phyloP scores from a whole-genome alignment of 2,888 invertebrate species.

The Lissocephala sabroskyi region DNA sequence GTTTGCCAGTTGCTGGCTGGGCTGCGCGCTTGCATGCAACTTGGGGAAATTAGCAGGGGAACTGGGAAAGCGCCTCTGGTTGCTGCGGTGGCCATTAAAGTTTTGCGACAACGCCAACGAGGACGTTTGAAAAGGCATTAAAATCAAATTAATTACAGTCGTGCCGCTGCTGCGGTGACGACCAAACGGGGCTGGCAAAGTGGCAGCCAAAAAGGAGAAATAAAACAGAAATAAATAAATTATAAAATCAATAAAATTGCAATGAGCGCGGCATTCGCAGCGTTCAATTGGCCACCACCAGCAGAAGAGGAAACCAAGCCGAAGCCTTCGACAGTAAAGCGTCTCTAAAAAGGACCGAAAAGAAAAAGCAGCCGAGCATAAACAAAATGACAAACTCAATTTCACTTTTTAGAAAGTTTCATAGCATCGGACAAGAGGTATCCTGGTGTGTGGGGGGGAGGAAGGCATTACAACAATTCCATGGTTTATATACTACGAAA shows the following conservation, averaged over 20 bases:
- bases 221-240: slow-evolving; percentile 51
- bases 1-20: slow-evolving; percentile 6
- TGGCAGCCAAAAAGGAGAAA: slow-evolving; percentile 1
- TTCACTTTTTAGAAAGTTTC: slow-evolving; percentile 52
- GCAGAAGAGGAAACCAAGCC: neutral
- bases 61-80: slow-evolving; percentile 2
- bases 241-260: slow-evolving; percentile 52
- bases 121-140: slow-evolving; percentile 55
- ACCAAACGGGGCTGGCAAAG: neutral
- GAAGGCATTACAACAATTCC: slow-evolving; percentile 45
- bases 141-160: slow-evolving; percentile 62
- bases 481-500: slow-evolving; percentile 59
- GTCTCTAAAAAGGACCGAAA: no score
- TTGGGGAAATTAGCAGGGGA: slow-evolving; percentile 49
- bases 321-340: neutral
- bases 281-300: no score
- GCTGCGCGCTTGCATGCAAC: slow-evolving; percentile 45
- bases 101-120: slow-evolving; percentile 28
- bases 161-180: slow-evolving; percentile 24
- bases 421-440: no score
- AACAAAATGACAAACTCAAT: slow-evolving; percentile 48
- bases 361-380: slow-evolving; percentile 14
- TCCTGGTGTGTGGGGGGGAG: no score
- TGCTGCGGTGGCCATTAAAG: slow-evolving; percentile 47
- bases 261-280: slow-evolving; percentile 6